phyloP scores from a whole-genome alignment of 1,140 invertebrate species.

The Chelonus insularis region DNA sequence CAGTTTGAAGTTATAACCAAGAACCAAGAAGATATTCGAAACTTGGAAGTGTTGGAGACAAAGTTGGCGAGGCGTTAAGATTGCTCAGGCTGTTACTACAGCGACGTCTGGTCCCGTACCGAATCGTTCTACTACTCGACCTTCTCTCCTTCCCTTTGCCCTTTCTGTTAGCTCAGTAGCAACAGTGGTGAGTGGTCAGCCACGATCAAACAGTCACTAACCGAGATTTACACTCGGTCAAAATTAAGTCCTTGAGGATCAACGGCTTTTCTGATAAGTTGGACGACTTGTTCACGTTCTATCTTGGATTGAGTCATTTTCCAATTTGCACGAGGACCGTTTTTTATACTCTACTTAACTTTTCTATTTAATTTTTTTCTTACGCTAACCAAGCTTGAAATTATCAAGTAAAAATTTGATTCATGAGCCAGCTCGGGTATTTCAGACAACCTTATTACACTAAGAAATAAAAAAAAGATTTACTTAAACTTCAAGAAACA shows the following conservation, averaged over 20 bases:
- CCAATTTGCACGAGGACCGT: neutral
- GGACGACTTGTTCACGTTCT: neutral
- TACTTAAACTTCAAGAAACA: neutral
- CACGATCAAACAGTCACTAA: slow-evolving; percentile 47
- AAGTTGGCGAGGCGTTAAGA: slow-evolving; percentile 23
- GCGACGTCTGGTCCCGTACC: neutral
- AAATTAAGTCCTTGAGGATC: slow-evolving; percentile 44
- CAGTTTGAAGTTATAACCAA: neutral
- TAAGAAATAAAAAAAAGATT: neutral
- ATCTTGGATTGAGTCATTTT: neutral
- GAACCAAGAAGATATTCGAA: neutral
- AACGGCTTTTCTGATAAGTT: slow-evolving; percentile 30
- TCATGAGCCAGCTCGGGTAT: no score
- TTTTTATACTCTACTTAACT: neutral
- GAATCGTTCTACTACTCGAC: neutral
- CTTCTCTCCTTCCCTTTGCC: neutral
- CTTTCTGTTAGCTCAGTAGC: neutral
- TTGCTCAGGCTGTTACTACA: neutral
- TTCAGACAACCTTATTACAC: neutral
- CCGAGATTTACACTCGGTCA: slow-evolving; percentile 44
- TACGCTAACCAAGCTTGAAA: no score
- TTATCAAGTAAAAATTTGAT: no score
- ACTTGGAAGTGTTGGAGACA: neutral
- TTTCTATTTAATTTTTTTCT: neutral
- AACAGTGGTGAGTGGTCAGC: slow-evolving; percentile 29